Evolutionary conservation across 2,113 vertebrate species (phyloP).

Genomic region (Bombycilla garrulus): DNA sequence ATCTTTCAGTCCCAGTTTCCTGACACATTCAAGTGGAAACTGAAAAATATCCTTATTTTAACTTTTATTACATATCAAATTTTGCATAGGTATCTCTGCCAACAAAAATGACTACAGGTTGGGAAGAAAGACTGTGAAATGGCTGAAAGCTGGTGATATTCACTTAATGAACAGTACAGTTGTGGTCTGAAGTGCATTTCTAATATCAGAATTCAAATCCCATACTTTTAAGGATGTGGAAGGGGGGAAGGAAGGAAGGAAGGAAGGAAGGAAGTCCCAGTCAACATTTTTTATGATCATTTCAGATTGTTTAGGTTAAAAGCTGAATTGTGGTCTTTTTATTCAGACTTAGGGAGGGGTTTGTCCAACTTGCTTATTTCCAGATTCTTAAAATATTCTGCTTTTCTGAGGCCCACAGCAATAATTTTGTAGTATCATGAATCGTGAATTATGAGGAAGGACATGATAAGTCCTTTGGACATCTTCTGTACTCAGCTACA

Average conservation of each 20-base stretch:
- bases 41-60: constrained; percentile 48
- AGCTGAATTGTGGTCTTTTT: neutral
- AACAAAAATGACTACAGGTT: constrained; percentile 56
- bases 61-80: constrained; percentile 49
- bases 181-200: neutral
- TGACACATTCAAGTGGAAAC: constrained; percentile 41
- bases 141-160: neutral
- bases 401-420: neutral
- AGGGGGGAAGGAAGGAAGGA: too few species aligned
- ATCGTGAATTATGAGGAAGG: neutral
- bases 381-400: neutral
- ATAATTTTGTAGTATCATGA: neutral
- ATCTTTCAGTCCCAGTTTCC: constrained; percentile 45
- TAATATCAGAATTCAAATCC: neutral
- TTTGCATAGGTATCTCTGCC: constrained; percentile 35
- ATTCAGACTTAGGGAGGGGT: neutral
- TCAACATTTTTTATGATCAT: neutral
- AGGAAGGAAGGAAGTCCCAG: neutral
- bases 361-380: neutral
- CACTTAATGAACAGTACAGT: neutral
- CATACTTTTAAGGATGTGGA: neutral
- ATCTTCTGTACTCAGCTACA: neutral
- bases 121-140: neutral
- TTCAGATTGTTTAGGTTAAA: neutral
- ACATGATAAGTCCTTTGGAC: neutral